Percentiles rank a stretch among this genome's conserved stretches.
phyloP scores from a whole-genome alignment of 2,888 invertebrate genomes.

The Omphaloscelis lunosa region DNA sequence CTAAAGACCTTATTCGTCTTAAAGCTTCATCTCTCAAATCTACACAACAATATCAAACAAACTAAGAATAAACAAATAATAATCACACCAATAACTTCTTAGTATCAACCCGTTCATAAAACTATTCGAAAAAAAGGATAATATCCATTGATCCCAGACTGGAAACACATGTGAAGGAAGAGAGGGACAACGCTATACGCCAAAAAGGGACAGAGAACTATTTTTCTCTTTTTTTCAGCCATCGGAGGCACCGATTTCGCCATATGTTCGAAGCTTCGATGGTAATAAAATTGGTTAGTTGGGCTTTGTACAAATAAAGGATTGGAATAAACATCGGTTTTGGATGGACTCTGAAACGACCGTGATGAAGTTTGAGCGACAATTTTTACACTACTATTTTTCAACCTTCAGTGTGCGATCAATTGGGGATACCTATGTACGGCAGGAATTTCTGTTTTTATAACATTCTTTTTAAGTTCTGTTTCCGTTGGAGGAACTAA shows the following conservation, averaged over 20 bases:
- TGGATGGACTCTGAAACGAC: slow-evolving; percentile 37
- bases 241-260: slow-evolving; percentile 82
- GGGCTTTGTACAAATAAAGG: slow-evolving; percentile 59
- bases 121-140: slow-evolving; percentile 78
- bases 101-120: slow-evolving; percentile 74
- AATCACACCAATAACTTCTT: slow-evolving; percentile 68
- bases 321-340: slow-evolving; percentile 40
- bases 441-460: neutral
- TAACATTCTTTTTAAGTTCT: neutral
- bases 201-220: slow-evolving; percentile 65
- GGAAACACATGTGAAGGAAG: slow-evolving; percentile 81
- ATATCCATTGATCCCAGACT: slow-evolving; percentile 83
- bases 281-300: slow-evolving; percentile 75
- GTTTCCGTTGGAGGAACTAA: neutral
- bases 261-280: slow-evolving; percentile 79
- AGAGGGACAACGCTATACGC: slow-evolving; percentile 71
- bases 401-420: neutral
- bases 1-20: neutral
- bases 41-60: slow-evolving; percentile 16
- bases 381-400: slow-evolving; percentile 37
- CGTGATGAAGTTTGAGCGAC: slow-evolving; percentile 27
- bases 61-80: slow-evolving; percentile 54
- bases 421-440: neutral
- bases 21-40: slow-evolving; percentile 1
- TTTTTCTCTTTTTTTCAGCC: slow-evolving; percentile 74